A percentile compares a stretch with the other conserved stretches of the same genome.
These are phyloP conservation scores for Bruchidius siliquastri DNA, from an alignment of 2,888 invertebrate species.

Conservation along the genomic window DNA sequence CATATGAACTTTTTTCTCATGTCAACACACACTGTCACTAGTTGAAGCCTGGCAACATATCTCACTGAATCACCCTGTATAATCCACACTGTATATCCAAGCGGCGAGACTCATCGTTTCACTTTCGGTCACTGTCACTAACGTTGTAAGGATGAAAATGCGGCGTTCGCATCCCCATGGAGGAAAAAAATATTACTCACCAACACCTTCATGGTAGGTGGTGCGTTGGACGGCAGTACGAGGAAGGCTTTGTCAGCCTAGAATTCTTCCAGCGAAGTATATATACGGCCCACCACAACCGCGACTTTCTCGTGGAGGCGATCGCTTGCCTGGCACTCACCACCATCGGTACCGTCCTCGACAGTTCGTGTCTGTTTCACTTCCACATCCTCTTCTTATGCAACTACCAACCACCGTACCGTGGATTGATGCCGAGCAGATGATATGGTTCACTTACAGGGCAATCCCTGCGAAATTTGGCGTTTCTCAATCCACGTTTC, in stretches of 20 bases:
- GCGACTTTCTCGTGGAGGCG: conserved; percentile 40
- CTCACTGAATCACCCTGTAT: not conserved
- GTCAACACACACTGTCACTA: not conserved
- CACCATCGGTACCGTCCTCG: not conserved
- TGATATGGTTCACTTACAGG: conserved; percentile 1
- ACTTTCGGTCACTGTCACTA: not conserved
- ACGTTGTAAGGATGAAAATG: not conserved
- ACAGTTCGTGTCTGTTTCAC: conserved; percentile 32
- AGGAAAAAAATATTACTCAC: conserved; percentile 35
- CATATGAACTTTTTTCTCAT: not conserved
- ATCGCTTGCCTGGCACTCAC: conserved; percentile 29
- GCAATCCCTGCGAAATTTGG: no score
- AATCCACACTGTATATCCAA: not conserved
- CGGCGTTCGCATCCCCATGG: conserved; percentile 1
- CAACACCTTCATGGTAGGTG: conserved; percentile 44
- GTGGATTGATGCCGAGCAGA: conserved; percentile 15
- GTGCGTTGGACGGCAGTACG: conserved; percentile 25
- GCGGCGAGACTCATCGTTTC: not conserved
- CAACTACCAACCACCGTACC: conserved; percentile 22
- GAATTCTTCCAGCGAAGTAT: conserved; percentile 34
- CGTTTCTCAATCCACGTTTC: no score
- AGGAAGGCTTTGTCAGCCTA: conserved; percentile 45
- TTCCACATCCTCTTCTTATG: conserved; percentile 41
- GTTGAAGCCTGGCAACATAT: not conserved
- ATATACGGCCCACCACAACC: conserved; percentile 38